Base-by-base conservation (phyloP, 2,797 vertebrate species). In the Forpus xanthops region DNA sequence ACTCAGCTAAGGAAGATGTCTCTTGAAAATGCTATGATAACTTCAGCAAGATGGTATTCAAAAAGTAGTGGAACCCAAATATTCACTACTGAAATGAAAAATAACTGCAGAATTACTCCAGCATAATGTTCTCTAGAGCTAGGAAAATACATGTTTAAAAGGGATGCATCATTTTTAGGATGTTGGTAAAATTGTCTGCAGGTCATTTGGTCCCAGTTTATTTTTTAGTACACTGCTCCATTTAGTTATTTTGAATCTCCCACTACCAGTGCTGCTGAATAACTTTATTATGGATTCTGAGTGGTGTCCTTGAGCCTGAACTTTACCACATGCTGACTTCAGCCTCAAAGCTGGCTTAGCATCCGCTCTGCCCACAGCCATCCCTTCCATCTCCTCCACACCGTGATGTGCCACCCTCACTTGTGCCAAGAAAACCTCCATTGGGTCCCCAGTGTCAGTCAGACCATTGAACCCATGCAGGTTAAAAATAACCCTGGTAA, bases 401-500 rank as follows among this genome's bases (percentile, higher is more conserved):
- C 86, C 16, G 28, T 24, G 68, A 25, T 30, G 89, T 64, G 80
- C 83, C 83, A 85, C 85, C 82, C 74, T 12, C 31, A 0, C 49
- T 9, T 35, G 74, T 4, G 5, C 80, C 85, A 73, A 7, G 73
- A 66, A 91, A 78, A 15, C 70, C 88, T 92, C 80, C 27, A 0
- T 17, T 64, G 49, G 35, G 6, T 96, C 65, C 76, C 85, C 14
- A 11, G 60, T 7, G 19, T 93, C 65, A 96, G 94, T 92, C 88
- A 93, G 72, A 56, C 72, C 68, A 89, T 93, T 93, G 92, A 95
- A 53, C 60, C 5, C 11, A 10, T 61, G 61, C 65, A 5, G 64
- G 35, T 41, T 91, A 93, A 96, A 96, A 96, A 96, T 96, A 96
- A 82, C 72, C 47, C 78, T 11, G n/a, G 68, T 87, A 94, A 77